Evolutionary conservation across 2,888 invertebrate species (phyloP).

Genomic region (Protophormia terraenovae): DNA sequence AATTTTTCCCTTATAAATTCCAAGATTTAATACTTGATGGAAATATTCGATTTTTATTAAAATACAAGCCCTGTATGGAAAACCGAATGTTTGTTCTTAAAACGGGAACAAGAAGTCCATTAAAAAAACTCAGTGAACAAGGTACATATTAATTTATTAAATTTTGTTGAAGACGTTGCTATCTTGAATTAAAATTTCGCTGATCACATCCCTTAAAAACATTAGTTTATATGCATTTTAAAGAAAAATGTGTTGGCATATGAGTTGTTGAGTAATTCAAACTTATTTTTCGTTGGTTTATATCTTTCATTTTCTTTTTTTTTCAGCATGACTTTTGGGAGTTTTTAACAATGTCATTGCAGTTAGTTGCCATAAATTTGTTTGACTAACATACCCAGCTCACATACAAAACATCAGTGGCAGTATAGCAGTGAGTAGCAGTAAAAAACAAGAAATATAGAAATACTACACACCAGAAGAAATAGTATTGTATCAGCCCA

Average conservation of each 20-base stretch:
- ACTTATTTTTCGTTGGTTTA: constrained; percentile 40
- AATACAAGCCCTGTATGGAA: no score
- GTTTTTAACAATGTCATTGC: constrained; percentile 67
- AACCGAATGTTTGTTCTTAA: no score
- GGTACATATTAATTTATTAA: no score
- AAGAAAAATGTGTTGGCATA: constrained; percentile 49
- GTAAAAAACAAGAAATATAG: background rate
- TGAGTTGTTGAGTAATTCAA: constrained; percentile 55
- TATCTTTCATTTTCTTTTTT: constrained; percentile 3
- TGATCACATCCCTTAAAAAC: background rate
- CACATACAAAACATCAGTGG: background rate
- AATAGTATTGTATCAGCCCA: constrained; percentile 50
- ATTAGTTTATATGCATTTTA: background rate
- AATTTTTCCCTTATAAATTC: no score
- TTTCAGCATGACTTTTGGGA: constrained; percentile 64
- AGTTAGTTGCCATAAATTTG: constrained; percentile 68
- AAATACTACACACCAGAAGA: background rate
- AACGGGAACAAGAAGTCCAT: no score
- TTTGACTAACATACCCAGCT: constrained; percentile 53
- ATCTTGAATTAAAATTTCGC: no score
- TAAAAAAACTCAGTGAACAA: no score
- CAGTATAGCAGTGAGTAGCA: background rate
- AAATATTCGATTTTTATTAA: no score
- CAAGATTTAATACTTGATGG: no score
- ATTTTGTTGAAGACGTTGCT: no score